Evolutionary conservation across 2,797 vertebrate species (phyloP), one percentile per base, ranked within the genome.

Genomic region (Limosa lapponica): DNA sequence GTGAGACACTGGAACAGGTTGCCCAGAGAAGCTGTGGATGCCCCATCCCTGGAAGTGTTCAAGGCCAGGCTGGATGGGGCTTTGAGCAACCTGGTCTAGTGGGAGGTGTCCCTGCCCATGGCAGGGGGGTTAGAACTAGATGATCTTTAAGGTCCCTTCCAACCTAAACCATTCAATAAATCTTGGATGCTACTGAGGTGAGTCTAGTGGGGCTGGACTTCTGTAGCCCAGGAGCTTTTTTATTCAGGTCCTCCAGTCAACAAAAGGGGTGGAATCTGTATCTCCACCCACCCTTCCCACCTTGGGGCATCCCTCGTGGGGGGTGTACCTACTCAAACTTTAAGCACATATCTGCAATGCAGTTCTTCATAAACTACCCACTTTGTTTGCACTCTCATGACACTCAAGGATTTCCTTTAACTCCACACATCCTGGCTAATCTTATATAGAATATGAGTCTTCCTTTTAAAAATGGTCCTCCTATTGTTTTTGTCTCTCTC

Each of bases 281-380:
- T 9, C 18, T 24, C 7, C 28, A 43, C 2, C 18, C 0, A 1
- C 32, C 14, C 39, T 52, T 80, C 23, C n/a, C 44, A 10, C 16
- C 36, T n/a, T 1, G 0, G 48, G 44, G 22, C 11, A 57, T 69
- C 37, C 65, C 55, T 55, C 6, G 2, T 0, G 0, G n/a, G 22
- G 2, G 19, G 64, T 17, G 6, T 16, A 20, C 2, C 30, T 25
- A 20, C 80, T 37, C 36, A 11, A 22, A 84, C 25, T 36, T 19
- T 4, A 24, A 36, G 11, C 46, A 36, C 8, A 20, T 23, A 39
- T 16, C 18, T 59, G 34, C 52, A 43, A 1, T 11, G 14, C 12
- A 41, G 2, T 41, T 82, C 36, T 82, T 73, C 14, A 59, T 32
- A 32, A 93, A 16, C 30, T 11, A 3, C 24, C 11, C 12, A 80